Evolutionary conservation across 2,888 invertebrate species (phyloP).

Genomic region (Oxycera nigricornis): DNA sequence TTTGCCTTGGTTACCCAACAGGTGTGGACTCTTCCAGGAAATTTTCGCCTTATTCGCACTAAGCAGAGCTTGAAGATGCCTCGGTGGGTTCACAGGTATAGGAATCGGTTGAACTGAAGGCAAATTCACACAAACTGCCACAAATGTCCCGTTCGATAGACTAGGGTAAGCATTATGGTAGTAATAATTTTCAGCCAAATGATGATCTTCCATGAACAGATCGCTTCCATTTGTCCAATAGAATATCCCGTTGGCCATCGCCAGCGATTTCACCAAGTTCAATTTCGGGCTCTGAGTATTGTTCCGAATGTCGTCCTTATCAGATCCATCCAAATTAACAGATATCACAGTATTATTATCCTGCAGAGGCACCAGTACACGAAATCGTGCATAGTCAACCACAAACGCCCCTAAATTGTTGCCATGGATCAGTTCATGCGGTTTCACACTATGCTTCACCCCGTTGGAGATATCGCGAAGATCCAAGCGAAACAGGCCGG

Average conservation of each 20-base stretch:
- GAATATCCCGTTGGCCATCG: conserved; percentile 77
- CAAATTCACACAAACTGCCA: conserved; percentile 67
- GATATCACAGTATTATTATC: conserved; percentile 79
- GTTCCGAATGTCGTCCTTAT: conserved; percentile 73
- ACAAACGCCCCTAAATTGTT: conserved; percentile 80
- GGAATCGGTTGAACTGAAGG: conserved; percentile 80
- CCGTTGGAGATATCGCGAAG: conserved; percentile 79
- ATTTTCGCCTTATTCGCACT: conserved; percentile 78
- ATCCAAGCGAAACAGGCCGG: conserved; percentile 79
- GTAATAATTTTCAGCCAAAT: conserved; percentile 71
- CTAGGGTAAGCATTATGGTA: conserved; percentile 79
- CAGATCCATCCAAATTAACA: conserved; percentile 82
- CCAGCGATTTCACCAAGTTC: conserved; percentile 75
- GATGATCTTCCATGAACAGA: conserved; percentile 81
- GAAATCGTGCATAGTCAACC: conserved; percentile 82
- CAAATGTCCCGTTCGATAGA: conserved; percentile 62
- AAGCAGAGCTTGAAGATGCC: conserved; percentile 81
- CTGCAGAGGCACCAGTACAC: conserved; percentile 78
- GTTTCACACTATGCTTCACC: conserved; percentile 72
- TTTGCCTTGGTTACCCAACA: conserved; percentile 75
- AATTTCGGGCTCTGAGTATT: conserved; percentile 81
- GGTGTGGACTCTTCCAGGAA: conserved; percentile 82
- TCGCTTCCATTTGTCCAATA: conserved; percentile 86
- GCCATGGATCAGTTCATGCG: conserved; percentile 71
- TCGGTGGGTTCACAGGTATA: conserved; percentile 80